phyloP scores from a whole-genome alignment of 2,888 invertebrate species.

The Caenorhabditis sulstoni region DNA sequence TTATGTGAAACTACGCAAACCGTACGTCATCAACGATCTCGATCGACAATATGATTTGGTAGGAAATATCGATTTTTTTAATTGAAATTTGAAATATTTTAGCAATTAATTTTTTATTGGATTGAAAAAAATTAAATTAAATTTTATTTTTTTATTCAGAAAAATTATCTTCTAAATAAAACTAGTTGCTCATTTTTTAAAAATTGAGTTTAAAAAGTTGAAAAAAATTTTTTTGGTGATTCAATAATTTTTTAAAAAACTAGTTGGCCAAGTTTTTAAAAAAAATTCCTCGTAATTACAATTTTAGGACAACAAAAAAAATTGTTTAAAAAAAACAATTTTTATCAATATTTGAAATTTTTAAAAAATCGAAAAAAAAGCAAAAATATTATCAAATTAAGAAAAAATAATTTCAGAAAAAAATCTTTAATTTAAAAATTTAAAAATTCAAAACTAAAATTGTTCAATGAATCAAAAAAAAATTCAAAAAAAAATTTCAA shows the following conservation, averaged over 20 bases:
- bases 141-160: no score
- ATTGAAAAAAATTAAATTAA: no score
- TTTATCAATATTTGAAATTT: no score
- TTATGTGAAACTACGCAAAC: slow-evolving; percentile 93
- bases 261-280: background rate
- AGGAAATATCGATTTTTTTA: slow-evolving; percentile 69
- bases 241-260: background rate
- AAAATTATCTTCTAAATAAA: no score
- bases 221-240: background rate
- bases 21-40: slow-evolving; percentile 97
- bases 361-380: no score
- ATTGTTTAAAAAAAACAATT: no score
- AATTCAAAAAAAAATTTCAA: background rate
- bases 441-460: background rate
- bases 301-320: no score
- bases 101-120: background rate
- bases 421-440: no score
- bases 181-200: no score
- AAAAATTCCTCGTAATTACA: background rate
- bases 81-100: background rate
- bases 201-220: no score
- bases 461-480: background rate
- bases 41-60: slow-evolving; percentile 98
- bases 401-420: no score
- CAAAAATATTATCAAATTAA: no score